Base-by-base conservation (phyloP, 2,888 invertebrate genomes). In the Drosophila borborema region DNA sequence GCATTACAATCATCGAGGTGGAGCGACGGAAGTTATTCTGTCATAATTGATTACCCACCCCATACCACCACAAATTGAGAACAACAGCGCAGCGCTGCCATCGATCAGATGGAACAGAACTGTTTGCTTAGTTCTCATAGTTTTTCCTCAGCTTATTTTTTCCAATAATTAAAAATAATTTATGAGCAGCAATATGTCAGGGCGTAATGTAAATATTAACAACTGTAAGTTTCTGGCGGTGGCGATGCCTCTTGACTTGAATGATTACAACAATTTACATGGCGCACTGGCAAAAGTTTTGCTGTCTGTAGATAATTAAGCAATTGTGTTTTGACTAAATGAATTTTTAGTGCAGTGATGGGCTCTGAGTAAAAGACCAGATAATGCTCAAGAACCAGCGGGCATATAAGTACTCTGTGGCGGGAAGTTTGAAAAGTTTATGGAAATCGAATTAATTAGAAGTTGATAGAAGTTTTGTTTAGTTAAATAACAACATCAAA, bases 291-390 rank as follows among this genome's bases (percentile, higher is more conserved):
- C 72, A 66, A 77, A 78, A 83, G 9, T 73, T 80, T 59, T 46
- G 69, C 79, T 79, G 80, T 81, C 76, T 76, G 73, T 78, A 53
- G 78, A 83, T 89, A 90, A 89, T 90, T 90, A 89, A 89, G 86
- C 85, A 89, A 90, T 90, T 85, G 90, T 79, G 89, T 85, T 89
- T 83, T 78, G 78, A 62, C 71, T 64, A 81, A 90, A 89, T 90
- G 85, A 86, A 83, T 86, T 87, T 89, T 64, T 62, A 68, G 78
- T 77, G 66, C 68, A 75, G 51, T 62, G 34, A 14, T 34, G 41
- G 45, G 64, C 49, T 20, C 8, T 34, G 53, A 23, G 5, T 20
- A 51, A 41, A 43, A 55, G 48, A 34, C 28, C 59, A 55, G 36
- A 36, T 40, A 36, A 49, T 23, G 34, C 45, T 65, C 12, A 55